Percentiles rank a stretch among this genome's conserved stretches.
Conservation (phyloP, 2,888 invertebrate species). For the Siphlonurus alternatus region DNA sequence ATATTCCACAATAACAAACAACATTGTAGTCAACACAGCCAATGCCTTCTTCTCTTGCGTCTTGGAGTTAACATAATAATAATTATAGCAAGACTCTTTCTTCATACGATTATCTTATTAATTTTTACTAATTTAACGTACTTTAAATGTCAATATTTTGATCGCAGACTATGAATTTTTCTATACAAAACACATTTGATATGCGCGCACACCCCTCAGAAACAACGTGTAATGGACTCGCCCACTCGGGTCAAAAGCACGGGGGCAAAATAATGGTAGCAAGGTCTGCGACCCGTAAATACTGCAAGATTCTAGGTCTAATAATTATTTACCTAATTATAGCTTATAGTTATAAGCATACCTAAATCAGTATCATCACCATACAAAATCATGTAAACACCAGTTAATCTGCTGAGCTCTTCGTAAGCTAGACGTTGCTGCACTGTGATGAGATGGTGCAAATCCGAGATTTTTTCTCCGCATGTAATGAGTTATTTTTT, state of each 20-base stretch:
- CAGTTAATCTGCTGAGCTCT: neutral
- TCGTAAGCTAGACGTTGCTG: neutral
- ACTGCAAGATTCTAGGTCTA: conserved; percentile 8
- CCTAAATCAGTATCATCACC: conserved; percentile 2
- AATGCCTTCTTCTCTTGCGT: neutral
- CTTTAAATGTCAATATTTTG: neutral
- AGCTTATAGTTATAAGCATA: conserved; percentile 4
- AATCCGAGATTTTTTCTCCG: conserved; percentile 11
- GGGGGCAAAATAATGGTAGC: conserved; percentile 49
- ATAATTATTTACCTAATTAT: neutral
- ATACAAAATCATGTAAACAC: conserved; percentile 2
- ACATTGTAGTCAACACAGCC: neutral
- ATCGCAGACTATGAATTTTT: neutral
- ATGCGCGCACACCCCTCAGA: conserved; percentile 27
- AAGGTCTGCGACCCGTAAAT: conserved; percentile 24
- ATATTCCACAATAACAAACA: neutral
- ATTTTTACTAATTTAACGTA: neutral
- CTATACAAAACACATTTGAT: conserved; percentile 19
- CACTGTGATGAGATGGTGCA: conserved; percentile 8
- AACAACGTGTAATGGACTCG: conserved; percentile 30
- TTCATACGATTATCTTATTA: neutral
- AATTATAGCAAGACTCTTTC: neutral
- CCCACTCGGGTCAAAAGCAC: conserved; percentile 42
- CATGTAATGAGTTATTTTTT: conserved; percentile 12
- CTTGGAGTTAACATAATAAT: neutral